phyloP scores from a whole-genome alignment of 2,113 vertebrate species.

The Passer domesticus region DNA sequence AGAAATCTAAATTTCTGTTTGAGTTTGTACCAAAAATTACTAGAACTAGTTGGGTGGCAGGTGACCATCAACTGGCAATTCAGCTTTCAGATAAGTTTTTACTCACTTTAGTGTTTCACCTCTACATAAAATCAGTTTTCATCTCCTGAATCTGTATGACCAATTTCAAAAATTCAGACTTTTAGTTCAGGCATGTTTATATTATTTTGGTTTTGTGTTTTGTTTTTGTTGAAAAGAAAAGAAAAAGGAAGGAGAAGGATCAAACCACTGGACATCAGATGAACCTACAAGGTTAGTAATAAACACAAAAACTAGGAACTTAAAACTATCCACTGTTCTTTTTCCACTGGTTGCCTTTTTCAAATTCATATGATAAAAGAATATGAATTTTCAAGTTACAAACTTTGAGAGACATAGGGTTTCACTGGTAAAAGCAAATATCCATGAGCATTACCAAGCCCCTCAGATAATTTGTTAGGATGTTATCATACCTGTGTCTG shows the following conservation, averaged over 20 bases:
- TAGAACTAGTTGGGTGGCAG: not conserved
- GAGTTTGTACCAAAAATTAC: not conserved
- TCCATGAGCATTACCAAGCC: not conserved
- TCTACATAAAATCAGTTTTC: not conserved
- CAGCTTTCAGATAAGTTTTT: not conserved
- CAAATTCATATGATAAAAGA: not conserved
- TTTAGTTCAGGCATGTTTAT: not conserved
- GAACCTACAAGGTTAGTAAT: not conserved
- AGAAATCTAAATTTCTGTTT: not conserved
- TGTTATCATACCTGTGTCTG: not conserved
- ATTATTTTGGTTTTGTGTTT: not conserved
- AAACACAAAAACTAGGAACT: not conserved
- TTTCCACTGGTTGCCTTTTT: not conserved
- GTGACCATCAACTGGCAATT: not conserved
- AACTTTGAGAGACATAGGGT: not conserved
- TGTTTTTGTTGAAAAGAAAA: not conserved
- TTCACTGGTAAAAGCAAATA: not conserved
- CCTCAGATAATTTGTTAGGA: not conserved
- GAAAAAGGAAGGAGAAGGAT: not conserved
- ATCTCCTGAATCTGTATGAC: not conserved
- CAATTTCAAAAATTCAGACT: not conserved
- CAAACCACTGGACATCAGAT: not conserved
- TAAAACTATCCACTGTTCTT: not conserved
- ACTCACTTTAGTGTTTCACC: not conserved
- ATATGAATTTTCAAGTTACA: not conserved